Conservation (phyloP, 2,113 vertebrate genomes). For the Dinomys branickii region DNA sequence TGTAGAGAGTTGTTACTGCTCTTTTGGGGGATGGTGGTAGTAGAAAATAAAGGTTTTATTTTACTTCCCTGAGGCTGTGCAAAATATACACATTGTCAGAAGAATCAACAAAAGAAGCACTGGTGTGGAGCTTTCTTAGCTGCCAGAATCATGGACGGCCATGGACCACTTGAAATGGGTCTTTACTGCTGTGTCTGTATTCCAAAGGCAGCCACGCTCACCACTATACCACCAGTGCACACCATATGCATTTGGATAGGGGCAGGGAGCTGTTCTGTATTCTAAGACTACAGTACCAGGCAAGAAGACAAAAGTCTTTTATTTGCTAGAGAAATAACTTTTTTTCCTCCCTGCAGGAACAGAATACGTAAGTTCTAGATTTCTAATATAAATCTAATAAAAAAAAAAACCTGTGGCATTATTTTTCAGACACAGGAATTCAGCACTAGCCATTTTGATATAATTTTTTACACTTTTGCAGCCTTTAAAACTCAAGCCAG, state of each 20-base stretch:
- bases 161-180: neutral
- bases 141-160: neutral
- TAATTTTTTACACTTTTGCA: constrained; percentile 28
- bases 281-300: neutral
- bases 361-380: constrained; percentile 29
- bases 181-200: neutral
- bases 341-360: constrained; percentile 1
- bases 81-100: neutral
- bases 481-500: constrained; percentile 35
- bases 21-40: neutral
- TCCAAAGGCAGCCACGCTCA: neutral
- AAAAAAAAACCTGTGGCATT: neutral
- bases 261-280: neutral
- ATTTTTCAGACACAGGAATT: constrained; percentile 38
- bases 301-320: neutral
- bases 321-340: constrained; percentile 11
- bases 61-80: neutral
- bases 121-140: neutral
- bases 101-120: neutral
- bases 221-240: neutral
- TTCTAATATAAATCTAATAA: constrained; percentile 28
- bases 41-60: neutral
- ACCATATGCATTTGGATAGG: neutral
- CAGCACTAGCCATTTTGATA: neutral
- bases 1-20: neutral